phyloP scores from a whole-genome alignment of 2,113 vertebrate genomes.

The Anas platyrhynchos region DNA sequence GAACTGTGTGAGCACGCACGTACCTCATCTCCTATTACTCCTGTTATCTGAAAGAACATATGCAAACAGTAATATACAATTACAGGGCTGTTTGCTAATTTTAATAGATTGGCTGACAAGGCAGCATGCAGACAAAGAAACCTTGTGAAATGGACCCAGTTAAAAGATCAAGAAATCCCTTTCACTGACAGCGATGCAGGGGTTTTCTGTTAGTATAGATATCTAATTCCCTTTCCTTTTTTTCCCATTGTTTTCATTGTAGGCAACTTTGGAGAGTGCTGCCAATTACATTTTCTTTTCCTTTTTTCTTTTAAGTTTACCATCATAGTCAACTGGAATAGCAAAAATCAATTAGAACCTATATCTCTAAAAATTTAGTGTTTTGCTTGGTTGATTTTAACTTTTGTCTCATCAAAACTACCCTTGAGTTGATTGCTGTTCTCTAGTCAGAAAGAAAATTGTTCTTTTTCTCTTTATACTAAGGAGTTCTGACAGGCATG shows the following conservation, averaged over 20 bases:
- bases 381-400: not conserved
- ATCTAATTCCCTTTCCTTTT: not conserved
- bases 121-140: not conserved
- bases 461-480: not conserved
- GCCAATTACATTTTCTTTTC: not conserved
- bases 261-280: not conserved
- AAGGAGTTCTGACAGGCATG: not conserved
- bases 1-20: not conserved
- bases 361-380: not conserved
- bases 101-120: not conserved
- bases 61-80: not conserved
- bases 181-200: not conserved
- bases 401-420: not conserved
- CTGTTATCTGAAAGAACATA: not conserved
- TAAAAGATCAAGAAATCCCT: not conserved
- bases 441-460: not conserved
- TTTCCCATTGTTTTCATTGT: not conserved
- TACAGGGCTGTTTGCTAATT: not conserved
- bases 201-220: not conserved
- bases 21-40: rapidly evolving
- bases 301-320: not conserved
- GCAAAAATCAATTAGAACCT: not conserved
- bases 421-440: not conserved
- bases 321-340: not conserved
- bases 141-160: not conserved